Conservation (phyloP, 2,888 invertebrate species). For the Apodemia duryi region DNA sequence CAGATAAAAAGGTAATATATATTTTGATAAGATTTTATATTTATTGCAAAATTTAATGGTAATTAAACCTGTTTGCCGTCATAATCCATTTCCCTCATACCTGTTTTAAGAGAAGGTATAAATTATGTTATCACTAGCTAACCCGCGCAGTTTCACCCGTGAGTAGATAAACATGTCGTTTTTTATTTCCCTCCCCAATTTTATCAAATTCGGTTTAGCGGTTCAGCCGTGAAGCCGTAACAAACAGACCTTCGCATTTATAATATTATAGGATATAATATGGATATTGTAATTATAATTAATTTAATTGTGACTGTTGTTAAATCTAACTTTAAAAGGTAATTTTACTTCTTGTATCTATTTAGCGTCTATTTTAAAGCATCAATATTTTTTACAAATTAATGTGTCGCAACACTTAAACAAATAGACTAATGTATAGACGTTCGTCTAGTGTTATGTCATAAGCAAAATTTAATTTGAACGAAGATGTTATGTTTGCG, state of each 20-base stretch:
- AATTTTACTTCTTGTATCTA: neutral
- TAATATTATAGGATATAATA: too few relatives aligned
- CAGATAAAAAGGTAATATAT: conserved; percentile 2
- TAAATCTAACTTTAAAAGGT: neutral
- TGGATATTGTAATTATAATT: conserved; percentile 9
- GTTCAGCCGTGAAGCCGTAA: too few relatives aligned
- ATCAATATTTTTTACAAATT: conserved; percentile 10
- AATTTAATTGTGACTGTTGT: conserved; percentile 7
- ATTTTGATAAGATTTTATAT: neutral
- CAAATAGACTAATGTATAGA: conserved; percentile 23
- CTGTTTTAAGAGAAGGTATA: neutral
- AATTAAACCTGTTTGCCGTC: neutral
- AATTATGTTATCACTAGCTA: too few relatives aligned
- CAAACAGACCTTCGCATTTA: too few relatives aligned
- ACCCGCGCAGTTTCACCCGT: too few relatives aligned
- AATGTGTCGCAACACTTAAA: conserved; percentile 21
- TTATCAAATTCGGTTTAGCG: too few relatives aligned
- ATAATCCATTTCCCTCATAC: neutral
- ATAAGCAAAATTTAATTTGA: conserved; percentile 31
- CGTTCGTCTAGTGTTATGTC: conserved; percentile 24
- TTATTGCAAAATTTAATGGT: conserved; percentile 8
- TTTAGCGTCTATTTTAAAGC: neutral
- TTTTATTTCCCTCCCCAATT: too few relatives aligned
- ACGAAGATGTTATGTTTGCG: conserved; percentile 34
- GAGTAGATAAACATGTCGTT: too few relatives aligned